Base-by-base conservation (phyloP, 2,888 invertebrate genomes). In the Zonitis immaculata region DNA sequence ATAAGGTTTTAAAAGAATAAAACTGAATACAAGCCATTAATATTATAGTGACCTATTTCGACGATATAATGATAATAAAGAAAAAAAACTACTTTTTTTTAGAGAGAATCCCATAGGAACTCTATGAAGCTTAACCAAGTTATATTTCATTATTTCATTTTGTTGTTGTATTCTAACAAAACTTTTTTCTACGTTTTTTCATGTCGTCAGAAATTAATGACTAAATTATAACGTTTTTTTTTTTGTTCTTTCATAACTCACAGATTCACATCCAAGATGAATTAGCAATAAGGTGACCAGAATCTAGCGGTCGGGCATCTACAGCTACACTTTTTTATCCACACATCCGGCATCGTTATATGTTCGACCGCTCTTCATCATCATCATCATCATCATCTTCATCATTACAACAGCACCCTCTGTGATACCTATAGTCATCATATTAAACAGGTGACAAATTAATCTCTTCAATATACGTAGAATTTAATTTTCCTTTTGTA, bases 181-280 rank as follows among this genome's bases (percentile, higher is more conserved):
- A n/a, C n/a, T n/a, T n/a, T n/a, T n/a, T n/a, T n/a, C n/a, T n/a
- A n/a, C n/a, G n/a, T n/a, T n/a, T n/a, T n/a, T n/a, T n/a, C n/a
- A n/a, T n/a, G n/a, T n/a, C n/a, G n/a, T n/a, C n/a, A n/a, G n/a
- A n/a, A n/a, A n/a, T n/a, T n/a, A n/a, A n/a, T n/a, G n/a, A n/a
- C n/a, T n/a, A n/a, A n/a, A n/a, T n/a, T n/a, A n/a, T 25, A 25
- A 25, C 6, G 0, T 32, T 32, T 2, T 32, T 32, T 0, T 32
- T 9, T 14, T 9, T 5, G 9, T 32, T 32, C n/a, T n/a, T n/a
- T n/a, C n/a, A n/a, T n/a, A n/a, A n/a, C n/a, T 32, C 25, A 5
- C 67, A 74, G 74, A 73, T 74, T 58, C 70, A 73, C 56, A 71
- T 74, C 47, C 72, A 72, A 61, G 73, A 73, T 53, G 72, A 73